A percentile compares a stretch with the other conserved stretches of the same genome.
phyloP scores from a whole-genome alignment of 2,113 vertebrate genomes.

The Onychostoma macrolepis region DNA sequence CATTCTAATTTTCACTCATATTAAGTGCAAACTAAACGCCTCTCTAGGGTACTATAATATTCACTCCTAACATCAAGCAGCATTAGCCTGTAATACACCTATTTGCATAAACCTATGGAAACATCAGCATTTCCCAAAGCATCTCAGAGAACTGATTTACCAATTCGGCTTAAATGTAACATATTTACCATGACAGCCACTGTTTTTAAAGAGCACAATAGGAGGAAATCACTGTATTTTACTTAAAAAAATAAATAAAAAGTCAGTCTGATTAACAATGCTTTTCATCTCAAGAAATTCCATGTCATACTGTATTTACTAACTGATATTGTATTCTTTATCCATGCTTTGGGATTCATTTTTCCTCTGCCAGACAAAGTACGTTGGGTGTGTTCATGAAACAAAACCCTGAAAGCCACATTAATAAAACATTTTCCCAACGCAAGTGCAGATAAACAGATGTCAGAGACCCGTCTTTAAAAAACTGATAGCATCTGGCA shows the following conservation, averaged over 20 bases:
- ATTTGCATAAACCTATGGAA: slow-evolving; percentile 20
- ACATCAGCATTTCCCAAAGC: neutral
- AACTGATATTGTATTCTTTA: neutral
- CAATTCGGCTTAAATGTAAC: neutral
- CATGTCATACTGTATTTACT: neutral
- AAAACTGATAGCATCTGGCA: neutral
- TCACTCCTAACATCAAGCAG: slow-evolving; percentile 8
- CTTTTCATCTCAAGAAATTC: neutral
- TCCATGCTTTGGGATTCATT: neutral
- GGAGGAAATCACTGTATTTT: neutral
- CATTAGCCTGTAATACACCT: neutral
- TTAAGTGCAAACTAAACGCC: neutral
- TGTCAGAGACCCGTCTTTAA: neutral
- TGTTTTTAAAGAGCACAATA: neutral
- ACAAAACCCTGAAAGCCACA: neutral
- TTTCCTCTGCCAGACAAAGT: neutral
- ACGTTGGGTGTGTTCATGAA: neutral
- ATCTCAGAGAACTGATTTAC: neutral
- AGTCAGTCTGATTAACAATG: neutral
- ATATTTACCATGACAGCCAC: neutral
- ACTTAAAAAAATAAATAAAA: neutral
- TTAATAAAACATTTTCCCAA: neutral
- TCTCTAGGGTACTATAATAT: neutral
- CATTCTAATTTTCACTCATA: slow-evolving; percentile 20
- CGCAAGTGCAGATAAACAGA: neutral